Evolutionary conservation across 2,797 vertebrate genomes (phyloP).

Genomic region (Molossus alvarezi): DNA sequence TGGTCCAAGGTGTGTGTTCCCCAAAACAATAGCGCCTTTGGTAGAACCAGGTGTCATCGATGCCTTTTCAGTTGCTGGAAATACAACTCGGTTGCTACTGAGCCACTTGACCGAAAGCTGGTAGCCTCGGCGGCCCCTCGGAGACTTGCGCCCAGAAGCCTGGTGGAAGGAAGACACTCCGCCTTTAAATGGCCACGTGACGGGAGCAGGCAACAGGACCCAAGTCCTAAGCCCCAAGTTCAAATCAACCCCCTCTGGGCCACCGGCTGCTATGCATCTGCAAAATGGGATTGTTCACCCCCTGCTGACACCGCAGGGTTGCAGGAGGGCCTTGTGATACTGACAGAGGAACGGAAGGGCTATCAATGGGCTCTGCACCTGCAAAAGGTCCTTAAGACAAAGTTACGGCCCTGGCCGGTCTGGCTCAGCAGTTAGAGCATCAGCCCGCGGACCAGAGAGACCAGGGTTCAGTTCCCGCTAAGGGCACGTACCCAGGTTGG

Average conservation of each 20-base stretch:
- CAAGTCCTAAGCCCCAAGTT: background rate
- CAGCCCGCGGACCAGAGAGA: background rate
- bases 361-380: background rate
- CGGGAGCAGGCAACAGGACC: rapidly evolving
- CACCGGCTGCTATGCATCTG: background rate
- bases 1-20: background rate
- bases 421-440: background rate
- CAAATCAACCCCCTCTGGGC: background rate
- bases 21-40: too few species aligned
- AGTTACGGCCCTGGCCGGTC: background rate
- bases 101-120: background rate
- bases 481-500: background rate
- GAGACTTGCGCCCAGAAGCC: background rate
- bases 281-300: background rate
- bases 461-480: background rate
- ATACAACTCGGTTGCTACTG: background rate
- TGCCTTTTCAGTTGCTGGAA: background rate
- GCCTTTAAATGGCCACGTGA: background rate
- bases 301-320: too few species aligned
- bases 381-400: background rate
- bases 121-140: background rate
- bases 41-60: background rate
- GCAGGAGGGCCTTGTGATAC: background rate
- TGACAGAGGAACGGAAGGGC: background rate
- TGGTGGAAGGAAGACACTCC: rapidly evolving